Evolutionary conservation across 2,888 invertebrate species (phyloP), one percentile per base, ranked within the genome.

Genomic region (Caenorhabditis becei): DNA sequence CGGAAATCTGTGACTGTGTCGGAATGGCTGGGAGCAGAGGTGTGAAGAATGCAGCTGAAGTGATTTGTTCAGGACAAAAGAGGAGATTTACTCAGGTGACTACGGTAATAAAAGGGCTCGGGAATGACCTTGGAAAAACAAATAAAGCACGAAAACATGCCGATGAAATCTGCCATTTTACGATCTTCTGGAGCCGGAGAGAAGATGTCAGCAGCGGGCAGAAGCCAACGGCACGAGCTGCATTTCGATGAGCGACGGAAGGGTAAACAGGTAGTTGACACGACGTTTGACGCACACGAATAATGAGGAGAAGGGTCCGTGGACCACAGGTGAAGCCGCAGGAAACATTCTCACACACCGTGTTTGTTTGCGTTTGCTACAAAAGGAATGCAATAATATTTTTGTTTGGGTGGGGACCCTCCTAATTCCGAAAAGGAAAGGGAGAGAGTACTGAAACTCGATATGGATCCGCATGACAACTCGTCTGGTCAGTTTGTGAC

Each of bases 321-420:
- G n/a, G 44, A 47, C 67, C 56, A 28, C 44, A 54, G 24, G 51
- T 26, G 28, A 35, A n/a, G n/a, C n/a, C n/a, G n/a, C 24, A 18
- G 49, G 47, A 44, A 67, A 70, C 20, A 54, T 61, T 70, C 70
- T 53, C 70, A 70, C 70, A 61, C 26, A 51, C 70, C 61, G 32
- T 61, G 61, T 61, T 59, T 51, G 59, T 51, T 59, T 51, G 59
- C 59, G 32, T 67, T 61, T 18, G 51, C 7, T 54, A 24, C 54
- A 16, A 32, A 24, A 3, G 8, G 26, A n/a, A 41, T 41, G 32
- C 65, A 49, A 63, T 63, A 35, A 63, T 49, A 49, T 35, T 63
- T 65, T 53, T 65, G 59, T 59, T 59, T 59, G 59, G 59, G n/a
- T n/a, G n/a, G n/a, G n/a, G n/a, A n/a, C n/a, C n/a, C 51, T 37